Conservation (phyloP, 2,797 vertebrate genomes). For the Anolis apletophallus region DNA sequence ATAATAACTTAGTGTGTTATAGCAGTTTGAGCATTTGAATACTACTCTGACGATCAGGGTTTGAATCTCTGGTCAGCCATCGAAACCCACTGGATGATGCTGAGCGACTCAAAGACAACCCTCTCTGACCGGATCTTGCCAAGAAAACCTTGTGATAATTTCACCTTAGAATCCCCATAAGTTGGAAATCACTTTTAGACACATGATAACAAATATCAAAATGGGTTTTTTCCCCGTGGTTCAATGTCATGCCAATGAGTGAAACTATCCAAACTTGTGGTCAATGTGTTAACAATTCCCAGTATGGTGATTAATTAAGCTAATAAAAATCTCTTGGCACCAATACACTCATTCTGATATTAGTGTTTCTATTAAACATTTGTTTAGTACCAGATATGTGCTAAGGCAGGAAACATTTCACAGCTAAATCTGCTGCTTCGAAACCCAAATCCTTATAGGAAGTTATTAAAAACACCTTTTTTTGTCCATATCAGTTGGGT, state of each 20-base stretch:
- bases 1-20: no score
- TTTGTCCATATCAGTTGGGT: not conserved
- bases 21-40: no score
- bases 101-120: no score
- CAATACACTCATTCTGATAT: slow-evolving; percentile 21
- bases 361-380: slow-evolving; percentile 28
- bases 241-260: not conserved
- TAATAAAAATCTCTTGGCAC: slow-evolving; percentile 13
- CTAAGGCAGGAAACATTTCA: slow-evolving; percentile 2
- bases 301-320: slow-evolving; percentile 5
- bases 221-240: not conserved
- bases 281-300: not conserved
- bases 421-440: not conserved
- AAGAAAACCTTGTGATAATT: no score
- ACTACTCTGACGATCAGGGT: no score
- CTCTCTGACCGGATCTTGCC: no score
- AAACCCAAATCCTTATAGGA: not conserved
- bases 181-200: no score
- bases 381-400: slow-evolving; percentile 11
- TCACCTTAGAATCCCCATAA: no score
- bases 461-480: not conserved
- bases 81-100: no score
- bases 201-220: no score
- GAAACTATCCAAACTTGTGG: not conserved
- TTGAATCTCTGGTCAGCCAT: no score